Evolutionary conservation across 1,140 invertebrate species (phyloP), one percentile per base, ranked within the genome.

Genomic region (Drosophila baimaii): DNA sequence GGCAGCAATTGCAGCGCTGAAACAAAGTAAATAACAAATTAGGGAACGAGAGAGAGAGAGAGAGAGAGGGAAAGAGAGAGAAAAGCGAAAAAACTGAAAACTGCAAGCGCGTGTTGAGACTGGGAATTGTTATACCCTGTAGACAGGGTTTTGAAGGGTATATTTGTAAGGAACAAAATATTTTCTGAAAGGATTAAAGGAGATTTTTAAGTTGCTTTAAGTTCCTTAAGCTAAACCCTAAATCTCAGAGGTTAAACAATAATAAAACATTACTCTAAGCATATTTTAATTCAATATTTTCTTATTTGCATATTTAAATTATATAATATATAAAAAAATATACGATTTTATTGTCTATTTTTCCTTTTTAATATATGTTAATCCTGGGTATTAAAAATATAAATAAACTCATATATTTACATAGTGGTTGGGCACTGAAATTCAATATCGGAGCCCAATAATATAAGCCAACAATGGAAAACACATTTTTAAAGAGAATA

Each of bases 11-110:
- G 54, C 49, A 61, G 52, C 39, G 77, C 37, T 44, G 59, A 52
- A 70, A 65, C 74, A 68, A 81, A 72, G 39, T 68, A 81, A 84
- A 79, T 70, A 77, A 57, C 39, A 69, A 56, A 65, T 74, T 75
- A 74, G 61, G 44, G 37, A 37, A 12, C 33, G 17, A 72, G 55
- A 64, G 49, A 41, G 57, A 39, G 27, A 31, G 39, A 27, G 61
- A 31, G n/a, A n/a, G n/a, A n/a, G n/a, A n/a, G 17, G 68, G 55
- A 64, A 44, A 41, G 57, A 39, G 27, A 31, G 39, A 27, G 61
- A 31, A 19, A 29, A 65, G 49, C 44, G 41, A 54, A 39, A 33
- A 78, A 73, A 68, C 56, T 49, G 39, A 51, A 52, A 82, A 41
- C 51, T 41, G 35, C 41, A 61, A 81, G 41, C 56, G 71, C 68